A percentile compares a stretch with the other conserved stretches of the same genome.
phyloP scores from a whole-genome alignment of 2,888 invertebrate species.

The Mesorhabditis belari region DNA sequence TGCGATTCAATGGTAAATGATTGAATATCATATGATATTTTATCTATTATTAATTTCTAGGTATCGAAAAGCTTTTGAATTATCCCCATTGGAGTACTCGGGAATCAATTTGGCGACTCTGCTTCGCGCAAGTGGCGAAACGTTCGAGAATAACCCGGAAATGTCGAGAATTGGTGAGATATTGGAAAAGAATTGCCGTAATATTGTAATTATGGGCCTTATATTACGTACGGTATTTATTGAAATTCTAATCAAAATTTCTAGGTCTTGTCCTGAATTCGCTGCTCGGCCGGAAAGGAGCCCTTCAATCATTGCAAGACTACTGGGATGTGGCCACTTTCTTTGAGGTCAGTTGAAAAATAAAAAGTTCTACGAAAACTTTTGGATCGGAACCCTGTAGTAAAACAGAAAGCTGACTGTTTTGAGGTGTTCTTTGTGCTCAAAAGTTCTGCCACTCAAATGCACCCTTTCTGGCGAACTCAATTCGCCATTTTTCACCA shows the following conservation, averaged over 20 bases:
- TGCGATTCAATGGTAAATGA: conserved; percentile 80
- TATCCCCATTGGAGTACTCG: conserved; percentile 96
- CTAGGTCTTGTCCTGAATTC: conserved; percentile 85
- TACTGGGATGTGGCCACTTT: conserved; percentile 94
- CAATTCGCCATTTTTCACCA: no score
- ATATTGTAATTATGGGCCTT: no score
- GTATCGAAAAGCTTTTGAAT: conserved; percentile 70
- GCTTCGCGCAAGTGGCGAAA: conserved; percentile 88
- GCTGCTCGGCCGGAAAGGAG: conserved; percentile 93
- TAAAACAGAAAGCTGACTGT: no score
- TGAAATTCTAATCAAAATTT: conserved; percentile 4
- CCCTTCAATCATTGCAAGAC: conserved; percentile 80
- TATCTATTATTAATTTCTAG: conserved; percentile 12
- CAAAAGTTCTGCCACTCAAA: no score
- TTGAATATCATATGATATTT: neutral
- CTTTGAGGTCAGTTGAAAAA: no score
- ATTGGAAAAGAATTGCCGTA: neutral
- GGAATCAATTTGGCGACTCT: conserved; percentile 96
- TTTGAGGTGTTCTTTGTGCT: no score
- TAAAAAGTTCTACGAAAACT: no score
- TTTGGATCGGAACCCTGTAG: no score
- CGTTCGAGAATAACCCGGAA: conserved; percentile 66
- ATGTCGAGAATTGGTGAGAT: conserved; percentile 62
- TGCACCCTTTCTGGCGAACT: no score
- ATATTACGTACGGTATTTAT: neutral